Evolutionary conservation across 2,113 vertebrate species (phyloP).

Genomic region (Thoracochromis brauschi): DNA sequence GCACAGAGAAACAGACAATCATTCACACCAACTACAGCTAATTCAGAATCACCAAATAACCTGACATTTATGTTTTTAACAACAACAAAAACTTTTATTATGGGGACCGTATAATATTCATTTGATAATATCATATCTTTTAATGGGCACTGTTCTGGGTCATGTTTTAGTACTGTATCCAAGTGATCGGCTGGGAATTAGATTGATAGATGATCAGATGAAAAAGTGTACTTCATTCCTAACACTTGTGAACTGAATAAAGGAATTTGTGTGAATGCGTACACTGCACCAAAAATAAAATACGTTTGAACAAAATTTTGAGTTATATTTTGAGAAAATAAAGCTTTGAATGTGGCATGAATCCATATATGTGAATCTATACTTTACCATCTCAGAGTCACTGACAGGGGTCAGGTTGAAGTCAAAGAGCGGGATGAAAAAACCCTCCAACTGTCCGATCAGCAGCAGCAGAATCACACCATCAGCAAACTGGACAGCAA

Average conservation of each 20-base stretch:
- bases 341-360: background rate
- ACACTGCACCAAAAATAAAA: background rate
- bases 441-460: constrained; percentile 88
- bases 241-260: background rate
- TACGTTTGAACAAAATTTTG: background rate
- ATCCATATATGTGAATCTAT: background rate
- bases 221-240: background rate
- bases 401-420: constrained; percentile 80
- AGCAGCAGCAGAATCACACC: constrained; percentile 88
- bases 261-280: background rate
- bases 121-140: background rate
- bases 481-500: constrained; percentile 81
- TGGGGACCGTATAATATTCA: constrained; percentile 1
- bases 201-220: background rate
- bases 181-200: background rate
- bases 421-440: constrained; percentile 81
- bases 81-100: background rate
- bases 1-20: background rate
- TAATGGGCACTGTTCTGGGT: background rate
- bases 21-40: background rate
- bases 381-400: constrained; percentile 77
- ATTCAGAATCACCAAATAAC: background rate
- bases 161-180: background rate
- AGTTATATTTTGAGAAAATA: background rate
- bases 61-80: background rate